Evolutionary conservation across 2,888 invertebrate species (phyloP), one percentile per base, ranked within the genome.

Genomic region (Eledona agricola): DNA sequence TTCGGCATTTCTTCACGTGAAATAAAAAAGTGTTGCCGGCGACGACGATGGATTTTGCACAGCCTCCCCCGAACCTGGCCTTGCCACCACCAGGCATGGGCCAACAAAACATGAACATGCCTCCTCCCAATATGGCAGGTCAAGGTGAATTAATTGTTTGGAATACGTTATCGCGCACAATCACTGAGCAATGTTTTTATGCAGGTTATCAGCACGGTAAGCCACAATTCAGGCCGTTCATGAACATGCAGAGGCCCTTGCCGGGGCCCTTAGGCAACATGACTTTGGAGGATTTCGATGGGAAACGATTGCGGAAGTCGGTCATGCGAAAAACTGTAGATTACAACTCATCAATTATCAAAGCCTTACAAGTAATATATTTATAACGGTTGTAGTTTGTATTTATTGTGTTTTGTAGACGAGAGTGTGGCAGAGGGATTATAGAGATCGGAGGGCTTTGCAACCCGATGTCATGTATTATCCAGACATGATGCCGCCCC

Each of bases 321-420:
- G 93, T 96, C 59, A 95, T 96, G 87, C 83, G 97, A 64, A 96
- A 96, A 80, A 98, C 97, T 17, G 96, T 98, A 43, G 98, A 98
- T 80, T 97, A 97, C 77, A 97, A 97, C 82, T 89, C 96, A 10
- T 87, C 97, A 20, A 90, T 97, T 69, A 90, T 96, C 55, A 91
- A 90, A 76, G 90, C 90, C 68, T 77, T 98, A 67, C 93, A 97
- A 84, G 91, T 90, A 77, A 76, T 17, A 29, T 11, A 5, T 22
- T 23, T 15, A 13, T 26, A 28, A 1, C n/a, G 3, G n/a, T n/a
- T n/a, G n/a, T n/a, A 13, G 9, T 9, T 15, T 11, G 5, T 25
- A 5, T 25, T 13, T 13, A 3, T 50, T 16, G 57, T 63, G 69
- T 52, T 64, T 67, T 20, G n/a, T 72, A 93, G 91, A 88, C 89